A percentile compares a stretch with the other conserved stretches of the same genome.
Conservation (phyloP, 2,113 vertebrate genomes). For the Pelvicachromis taeniatus region DNA sequence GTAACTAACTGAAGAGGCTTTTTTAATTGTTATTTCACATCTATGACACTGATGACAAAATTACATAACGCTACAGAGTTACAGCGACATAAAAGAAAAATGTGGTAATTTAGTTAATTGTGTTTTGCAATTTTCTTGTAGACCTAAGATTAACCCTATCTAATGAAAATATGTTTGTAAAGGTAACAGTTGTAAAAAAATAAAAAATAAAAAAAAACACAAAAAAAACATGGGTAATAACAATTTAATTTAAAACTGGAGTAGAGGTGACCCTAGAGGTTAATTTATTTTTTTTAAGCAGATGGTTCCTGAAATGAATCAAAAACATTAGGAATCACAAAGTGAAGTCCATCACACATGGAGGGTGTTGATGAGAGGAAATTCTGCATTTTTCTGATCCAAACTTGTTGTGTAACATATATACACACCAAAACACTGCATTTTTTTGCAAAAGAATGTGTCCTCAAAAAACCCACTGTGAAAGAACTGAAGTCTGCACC, state of each 20-base stretch:
- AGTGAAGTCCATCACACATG: background rate
- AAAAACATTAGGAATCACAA: background rate
- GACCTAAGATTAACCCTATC: background rate
- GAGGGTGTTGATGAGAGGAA: background rate
- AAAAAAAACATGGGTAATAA: background rate
- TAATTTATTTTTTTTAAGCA: background rate
- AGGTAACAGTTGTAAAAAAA: background rate
- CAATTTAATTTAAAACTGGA: background rate
- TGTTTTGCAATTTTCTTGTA: background rate
- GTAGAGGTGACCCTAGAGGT: background rate
- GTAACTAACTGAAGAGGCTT: background rate
- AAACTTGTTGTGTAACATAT: background rate
- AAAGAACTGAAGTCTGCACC: background rate
- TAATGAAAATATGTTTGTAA: background rate
- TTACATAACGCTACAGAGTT: background rate
- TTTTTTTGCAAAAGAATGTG: background rate
- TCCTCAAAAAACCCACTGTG: background rate
- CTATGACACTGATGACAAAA: background rate
- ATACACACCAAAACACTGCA: background rate
- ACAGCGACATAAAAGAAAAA: background rate
- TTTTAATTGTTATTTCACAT: background rate
- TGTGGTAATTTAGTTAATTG: background rate
- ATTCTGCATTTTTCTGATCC: background rate
- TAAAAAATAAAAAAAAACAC: background rate
- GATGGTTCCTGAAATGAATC: background rate